Conservation (phyloP, 2,797 vertebrate species). For the Sebastes oblongus region DNA sequence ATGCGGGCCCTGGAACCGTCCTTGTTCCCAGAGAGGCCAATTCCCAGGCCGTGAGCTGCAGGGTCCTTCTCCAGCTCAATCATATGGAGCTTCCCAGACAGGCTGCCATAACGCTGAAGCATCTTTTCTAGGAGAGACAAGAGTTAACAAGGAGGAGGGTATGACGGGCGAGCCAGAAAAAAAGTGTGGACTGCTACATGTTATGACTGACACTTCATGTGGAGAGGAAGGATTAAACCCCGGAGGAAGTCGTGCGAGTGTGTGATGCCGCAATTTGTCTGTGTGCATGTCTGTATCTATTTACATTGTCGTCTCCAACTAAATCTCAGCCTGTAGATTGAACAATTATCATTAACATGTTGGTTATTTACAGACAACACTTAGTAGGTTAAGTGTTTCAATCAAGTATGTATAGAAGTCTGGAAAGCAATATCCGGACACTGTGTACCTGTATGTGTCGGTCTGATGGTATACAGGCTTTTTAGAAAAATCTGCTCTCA, state of each 20-base stretch:
- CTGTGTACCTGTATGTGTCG: too few relatives aligned
- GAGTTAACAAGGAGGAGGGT: slow-evolving; percentile 37
- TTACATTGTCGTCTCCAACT: too few relatives aligned
- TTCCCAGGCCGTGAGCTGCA: slow-evolving; percentile 87
- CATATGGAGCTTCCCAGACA: slow-evolving; percentile 89
- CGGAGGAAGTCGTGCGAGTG: slow-evolving; percentile 28
- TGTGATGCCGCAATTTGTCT: slow-evolving; percentile 38
- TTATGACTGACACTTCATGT: slow-evolving; percentile 64
- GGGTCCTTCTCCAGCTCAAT: slow-evolving; percentile 92
- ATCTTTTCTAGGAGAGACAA: slow-evolving; percentile 83
- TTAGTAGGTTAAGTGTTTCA: too few relatives aligned
- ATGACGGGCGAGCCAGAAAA: slow-evolving; percentile 22
- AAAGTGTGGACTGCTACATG: slow-evolving; percentile 26
- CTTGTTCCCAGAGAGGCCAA: slow-evolving; percentile 89
- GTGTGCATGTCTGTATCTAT: not conserved
- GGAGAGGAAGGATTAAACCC: slow-evolving; percentile 36
- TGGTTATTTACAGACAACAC: too few relatives aligned
- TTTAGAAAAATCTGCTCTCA: not conserved
- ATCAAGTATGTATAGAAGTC: too few relatives aligned
- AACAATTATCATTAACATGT: too few relatives aligned
- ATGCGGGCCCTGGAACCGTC: slow-evolving; percentile 87
- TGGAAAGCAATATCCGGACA: too few relatives aligned
- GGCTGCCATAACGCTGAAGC: slow-evolving; percentile 88
- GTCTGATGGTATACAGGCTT: too few relatives aligned
- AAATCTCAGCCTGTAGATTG: too few relatives aligned